Conservation (phyloP, 2,888 invertebrate species). For the Apamea monoglypha region DNA sequence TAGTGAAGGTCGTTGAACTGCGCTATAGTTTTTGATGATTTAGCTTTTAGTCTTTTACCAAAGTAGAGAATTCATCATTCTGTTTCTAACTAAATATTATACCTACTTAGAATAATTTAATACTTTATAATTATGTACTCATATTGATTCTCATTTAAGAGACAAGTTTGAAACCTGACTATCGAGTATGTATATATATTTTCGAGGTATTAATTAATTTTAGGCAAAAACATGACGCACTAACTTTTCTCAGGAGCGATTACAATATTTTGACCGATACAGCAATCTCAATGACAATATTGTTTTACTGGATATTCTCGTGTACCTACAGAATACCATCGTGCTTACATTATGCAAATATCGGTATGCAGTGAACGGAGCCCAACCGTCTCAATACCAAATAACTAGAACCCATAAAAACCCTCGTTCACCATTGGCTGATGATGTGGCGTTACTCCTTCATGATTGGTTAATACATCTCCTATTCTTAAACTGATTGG, state of each 20-base stretch:
- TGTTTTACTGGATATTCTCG: constrained; percentile 41
- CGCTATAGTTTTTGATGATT: background rate
- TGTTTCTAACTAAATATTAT: background rate
- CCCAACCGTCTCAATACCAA: constrained; percentile 76
- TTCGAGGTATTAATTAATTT: background rate
- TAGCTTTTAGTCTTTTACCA: background rate
- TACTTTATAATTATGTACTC: background rate
- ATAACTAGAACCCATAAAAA: constrained; percentile 71
- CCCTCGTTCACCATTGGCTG: constrained; percentile 65
- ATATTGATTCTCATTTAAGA: background rate
- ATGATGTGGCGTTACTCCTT: constrained; percentile 44
- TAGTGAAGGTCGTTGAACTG: constrained; percentile 16
- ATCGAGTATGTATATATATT: background rate
- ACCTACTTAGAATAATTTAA: background rate
- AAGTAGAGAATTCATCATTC: background rate
- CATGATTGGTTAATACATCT: constrained; percentile 73
- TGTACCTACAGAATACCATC: constrained; percentile 55
- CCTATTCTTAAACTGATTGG: constrained; percentile 70
- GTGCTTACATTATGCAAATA: constrained; percentile 76
- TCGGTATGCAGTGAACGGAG: constrained; percentile 75
- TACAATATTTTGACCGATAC: background rate
- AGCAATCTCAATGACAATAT: constrained; percentile 31
- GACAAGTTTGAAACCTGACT: background rate
- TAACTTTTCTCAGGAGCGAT: constrained; percentile 3
- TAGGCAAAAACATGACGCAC: background rate